Base-by-base conservation (phyloP, 2,888 invertebrate species). In the Oscheius sp. region DNA sequence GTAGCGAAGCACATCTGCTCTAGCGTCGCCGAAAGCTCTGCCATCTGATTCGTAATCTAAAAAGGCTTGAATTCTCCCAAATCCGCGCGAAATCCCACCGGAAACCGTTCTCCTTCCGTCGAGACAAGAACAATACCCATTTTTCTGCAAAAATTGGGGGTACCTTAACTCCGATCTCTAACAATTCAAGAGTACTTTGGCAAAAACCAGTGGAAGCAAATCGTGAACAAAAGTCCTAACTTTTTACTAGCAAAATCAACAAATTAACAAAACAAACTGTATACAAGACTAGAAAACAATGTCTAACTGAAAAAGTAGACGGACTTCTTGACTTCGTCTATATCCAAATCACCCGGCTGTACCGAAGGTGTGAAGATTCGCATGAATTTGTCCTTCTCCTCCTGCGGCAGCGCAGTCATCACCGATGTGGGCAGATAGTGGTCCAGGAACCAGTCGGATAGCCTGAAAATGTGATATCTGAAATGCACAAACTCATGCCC, bases 261-360 rank as follows among this genome's bases (percentile, higher is more conserved):
- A 47, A n/a, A 65, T 13, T 5, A 42, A 70, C 47, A 70, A 58
- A 71, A 60, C 71, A 60, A 51, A 51, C 71, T 50, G 51, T 29
- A 9, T 33, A 21, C 42, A 9, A 42, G 50, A 62, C 11, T 33
- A 62, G 11, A 21, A 62, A 48, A 29, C 5, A 51, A 62, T 33
- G 13, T 29, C 89, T 84, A 91, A 81, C 91, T 91, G 88, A 91
- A 91, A 88, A 91, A 91, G 81, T 91, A 91, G 2, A 89, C 86
- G 0, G 91, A 91, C 2, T 90, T 79, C 53, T 89, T 79, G 10
- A 91, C 90, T 75, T 88, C 83, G 5, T 89, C 81, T 37, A 91
- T 86, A 77, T 91, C 89, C 81, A 91, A 89, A 11, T 86, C 79
- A 29, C 91, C 91, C 86, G 86, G 79, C 77, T 85, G 10, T 33